Conservation (phyloP, 2,888 invertebrate species). For the Nymphalis polychloros region DNA sequence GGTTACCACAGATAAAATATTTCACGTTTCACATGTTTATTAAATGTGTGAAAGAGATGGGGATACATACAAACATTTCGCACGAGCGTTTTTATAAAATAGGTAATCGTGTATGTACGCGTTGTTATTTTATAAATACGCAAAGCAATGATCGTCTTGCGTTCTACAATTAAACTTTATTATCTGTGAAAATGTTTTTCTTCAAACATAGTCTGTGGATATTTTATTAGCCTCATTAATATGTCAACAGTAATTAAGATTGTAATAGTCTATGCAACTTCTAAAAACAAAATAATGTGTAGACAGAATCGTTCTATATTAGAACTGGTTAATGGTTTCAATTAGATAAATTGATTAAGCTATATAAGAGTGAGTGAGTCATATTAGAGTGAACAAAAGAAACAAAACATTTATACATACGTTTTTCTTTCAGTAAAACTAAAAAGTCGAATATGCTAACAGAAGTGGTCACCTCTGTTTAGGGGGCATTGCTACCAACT, state of each 20-base stretch:
- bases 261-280: not conserved
- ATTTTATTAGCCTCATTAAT: not conserved
- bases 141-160: constrained; percentile 5
- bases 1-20: constrained; percentile 4
- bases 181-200: constrained; percentile 16
- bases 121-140: constrained; percentile 9
- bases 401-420: no score
- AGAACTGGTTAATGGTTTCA: no score
- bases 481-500: no score
- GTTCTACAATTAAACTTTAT: constrained; percentile 8
- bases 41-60: not conserved
- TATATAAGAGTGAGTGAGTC: no score
- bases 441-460: no score
- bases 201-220: not conserved
- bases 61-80: not conserved
- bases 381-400: no score
- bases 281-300: not conserved
- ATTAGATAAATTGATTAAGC: no score
- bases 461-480: no score
- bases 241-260: not conserved
- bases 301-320: no score
- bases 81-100: not conserved
- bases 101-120: constrained; percentile 1
- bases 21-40: not conserved
- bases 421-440: no score